Evolutionary conservation across 2,797 vertebrate genomes (phyloP), one percentile per base, ranked within the genome.

Genomic region (Podarcis siculus): DNA sequence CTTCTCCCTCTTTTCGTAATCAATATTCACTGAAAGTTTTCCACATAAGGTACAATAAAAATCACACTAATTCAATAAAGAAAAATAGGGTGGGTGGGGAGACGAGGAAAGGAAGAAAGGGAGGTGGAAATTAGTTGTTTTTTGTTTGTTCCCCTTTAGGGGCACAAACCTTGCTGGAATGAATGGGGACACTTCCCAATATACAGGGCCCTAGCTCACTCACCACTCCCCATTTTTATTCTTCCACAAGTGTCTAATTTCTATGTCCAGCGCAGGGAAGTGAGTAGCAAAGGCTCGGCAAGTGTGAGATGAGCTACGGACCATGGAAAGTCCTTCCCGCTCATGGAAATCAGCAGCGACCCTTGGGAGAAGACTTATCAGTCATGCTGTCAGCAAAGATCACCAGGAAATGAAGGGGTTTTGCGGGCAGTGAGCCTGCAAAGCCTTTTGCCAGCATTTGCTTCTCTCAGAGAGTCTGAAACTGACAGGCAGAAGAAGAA

Each of bases 401-500:
- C 87, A 87, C 35, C 83, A 78, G 85, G 84, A 58, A 87, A 92
- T 88, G 92, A 88, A 87, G 0, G 93, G 82, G 89, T 83, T 80
- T 3, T 2, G 27, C 89, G 92, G 87, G 88, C 1, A 92, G 87
- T 90, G 82, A 82, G 86, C 76, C 83, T 37, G 49, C 25, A 72
- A 69, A 91, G 73, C 86, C 82, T 86, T 95, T 85, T 88, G 86
- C 89, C 90, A 91, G 92, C 76, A 15, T 66, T 86, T 80, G 45
- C 42, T 61, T 32, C 61, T 87, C 86, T 79, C 61, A 71, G 81
- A 87, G 90, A 39, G 82, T n/a, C 66, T 94, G 97, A 95, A 96
- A 95, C 87, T 96, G 96, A 97, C 85, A 75, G 92, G 96, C 94
- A 32, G n/a, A n/a, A n/a, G n/a, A n/a, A n/a, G n/a, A n/a, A n/a